Evolutionary conservation across 2,888 invertebrate species (phyloP), one percentile per base, ranked within the genome.

Genomic region (Caenorhabditis sulstoni): DNA sequence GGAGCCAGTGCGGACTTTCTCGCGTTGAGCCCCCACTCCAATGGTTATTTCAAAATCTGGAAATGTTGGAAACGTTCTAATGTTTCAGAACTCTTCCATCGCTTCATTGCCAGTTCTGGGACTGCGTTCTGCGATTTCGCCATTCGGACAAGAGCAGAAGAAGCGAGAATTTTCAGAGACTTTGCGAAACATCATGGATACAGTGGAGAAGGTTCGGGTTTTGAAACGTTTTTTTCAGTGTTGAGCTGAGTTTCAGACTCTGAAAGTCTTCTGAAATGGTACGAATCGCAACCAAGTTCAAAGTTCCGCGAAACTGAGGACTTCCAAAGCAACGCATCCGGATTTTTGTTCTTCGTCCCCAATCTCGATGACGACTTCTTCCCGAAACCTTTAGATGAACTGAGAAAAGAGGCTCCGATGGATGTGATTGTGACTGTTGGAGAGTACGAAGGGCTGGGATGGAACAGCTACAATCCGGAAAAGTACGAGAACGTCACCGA

Each of bases 291-390:
- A 44, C 52, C 58, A 1, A 41, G 52, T 0, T 39, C 50, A n/a
- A 58, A 45, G 23, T 66, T 81, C 41, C 45, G 5, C 4, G 49
- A 67, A 14, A 45, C 45, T 3, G 7, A 14, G 8, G 58, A 29
- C 7, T 58, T 67, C 9, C n/a, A 58, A 12, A 50, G 20, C 1
- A 37, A 22, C 9, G 39, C 58, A 3, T 57, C 80, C 20, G 78
- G 77, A n/a, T 70, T 70, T 18, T 20, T 85, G 50, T 57, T 71
- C 12, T 75, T 85, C 37, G 74, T 79, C 16, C 85, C 85, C 3
- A 80, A 73, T 11, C 41, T 80, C 14, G 85, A 85, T 37, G 84
- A 81, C n/a, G 83, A 83, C 55, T 85, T 85, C 58, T 77, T 84
- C 65, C 84, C 84, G 1, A 75, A 67, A 41, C 59, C 80, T 12